Evolutionary conservation across 2,888 invertebrate genomes (phyloP).

Genomic region (Andrena bicolor): DNA sequence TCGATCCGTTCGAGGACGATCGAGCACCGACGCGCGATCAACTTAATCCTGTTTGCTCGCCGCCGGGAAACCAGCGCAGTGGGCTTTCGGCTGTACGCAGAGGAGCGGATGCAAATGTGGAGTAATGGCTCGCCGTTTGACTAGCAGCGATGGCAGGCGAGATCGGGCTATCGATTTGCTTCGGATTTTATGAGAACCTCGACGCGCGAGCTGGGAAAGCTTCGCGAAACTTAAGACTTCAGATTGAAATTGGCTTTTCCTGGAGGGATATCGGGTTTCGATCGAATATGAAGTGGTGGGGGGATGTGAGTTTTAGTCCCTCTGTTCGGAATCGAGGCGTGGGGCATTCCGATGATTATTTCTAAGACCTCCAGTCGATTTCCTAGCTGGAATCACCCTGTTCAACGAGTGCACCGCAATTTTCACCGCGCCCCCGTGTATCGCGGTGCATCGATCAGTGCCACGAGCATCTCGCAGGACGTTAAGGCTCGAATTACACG

Average conservation of each 20-base stretch:
- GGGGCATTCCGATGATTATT: too few species aligned
- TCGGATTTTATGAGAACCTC: too few species aligned
- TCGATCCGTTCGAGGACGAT: background rate
- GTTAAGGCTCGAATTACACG: slow-evolving; percentile 57
- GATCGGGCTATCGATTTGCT: too few species aligned
- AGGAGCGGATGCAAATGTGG: background rate
- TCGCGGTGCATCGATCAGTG: slow-evolving; percentile 59
- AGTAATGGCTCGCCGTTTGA: too few species aligned
- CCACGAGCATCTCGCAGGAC: slow-evolving; percentile 52
- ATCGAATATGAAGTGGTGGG: too few species aligned
- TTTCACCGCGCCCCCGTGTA: slow-evolving; percentile 47
- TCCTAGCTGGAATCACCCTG: background rate
- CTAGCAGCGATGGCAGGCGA: too few species aligned
- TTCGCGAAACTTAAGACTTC: too few species aligned
- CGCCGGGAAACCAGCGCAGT: background rate
- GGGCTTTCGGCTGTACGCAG: too few species aligned
- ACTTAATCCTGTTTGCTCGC: slow-evolving; percentile 10
- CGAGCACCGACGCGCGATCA: slow-evolving; percentile 7
- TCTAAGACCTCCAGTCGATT: background rate
- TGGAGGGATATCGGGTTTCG: background rate
- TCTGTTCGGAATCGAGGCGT: too few species aligned
- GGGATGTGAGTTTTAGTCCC: too few species aligned
- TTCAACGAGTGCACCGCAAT: slow-evolving; percentile 20
- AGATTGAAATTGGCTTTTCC: background rate
- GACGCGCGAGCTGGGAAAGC: too few species aligned